Evolutionary conservation across 1,140 invertebrate species (phyloP), one percentile per base, ranked within the genome.

Genomic region (Cotesia glomerata): DNA sequence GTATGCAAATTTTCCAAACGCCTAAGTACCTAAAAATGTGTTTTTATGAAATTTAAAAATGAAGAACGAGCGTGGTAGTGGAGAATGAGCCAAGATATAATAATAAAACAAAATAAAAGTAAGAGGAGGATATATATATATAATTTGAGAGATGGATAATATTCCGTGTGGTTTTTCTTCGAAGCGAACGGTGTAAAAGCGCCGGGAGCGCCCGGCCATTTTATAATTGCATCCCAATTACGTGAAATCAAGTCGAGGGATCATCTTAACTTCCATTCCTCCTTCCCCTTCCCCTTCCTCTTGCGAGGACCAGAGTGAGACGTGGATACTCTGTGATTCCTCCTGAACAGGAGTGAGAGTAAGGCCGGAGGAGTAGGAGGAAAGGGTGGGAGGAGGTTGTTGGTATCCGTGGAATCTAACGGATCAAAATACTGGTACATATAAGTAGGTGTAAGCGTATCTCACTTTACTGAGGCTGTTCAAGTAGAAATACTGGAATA

Each of bases 201-300:
- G 71, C 69, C 71, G 75, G 77, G 62, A 76, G 76, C 78, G 77
- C 54, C 64, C 45, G 61, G 75, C 71, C 62, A 76, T 80, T 79
- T 80, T 78, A 82, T 80, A 79, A 78, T 82, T 77, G 76, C 76
- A 78, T 79, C 77, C 75, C 77, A 78, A 80, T 79, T 81, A 80
- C 75, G 77, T 75, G 77, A 77, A 74, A 78, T 77, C 77, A 74
- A 76, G 76, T 72, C 58, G 61, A 36, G 61, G 68, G 72, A 74
- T 70, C 71, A 61, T 66, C 68, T 71, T 26, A 45, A 45, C 39
- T 45, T 45, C 39, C 39, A 45, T 45, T 45, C 39, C 39, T 45
- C 11, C 39, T 11, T 9, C 11, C 11, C 39, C 7, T 11, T 56
- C 39, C 34, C 59, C 61, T 32, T 34, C 61, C 13, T 34, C 35